Conservation (phyloP, 2,888 invertebrate species). For the Serrognathus titanus region DNA sequence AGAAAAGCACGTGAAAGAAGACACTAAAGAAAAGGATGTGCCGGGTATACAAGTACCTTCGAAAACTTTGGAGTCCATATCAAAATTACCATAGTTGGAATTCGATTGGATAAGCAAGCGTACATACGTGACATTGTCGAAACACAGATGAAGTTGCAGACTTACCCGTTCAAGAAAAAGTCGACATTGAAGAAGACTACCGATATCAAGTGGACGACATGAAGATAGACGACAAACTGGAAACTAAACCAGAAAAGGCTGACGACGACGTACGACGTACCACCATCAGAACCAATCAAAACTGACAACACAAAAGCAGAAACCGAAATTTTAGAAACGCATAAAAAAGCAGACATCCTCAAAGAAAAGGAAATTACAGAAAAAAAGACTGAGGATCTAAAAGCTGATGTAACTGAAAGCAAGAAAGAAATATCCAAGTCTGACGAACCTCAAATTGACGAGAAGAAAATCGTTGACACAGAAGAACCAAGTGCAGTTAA, state of each 20-base stretch:
- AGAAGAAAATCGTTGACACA: not conserved
- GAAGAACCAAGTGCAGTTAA: not conserved
- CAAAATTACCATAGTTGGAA: constrained; percentile 51
- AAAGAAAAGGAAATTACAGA: not conserved
- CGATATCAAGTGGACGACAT: constrained; percentile 49
- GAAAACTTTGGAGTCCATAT: constrained; percentile 50
- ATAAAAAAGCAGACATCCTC: too few relatives aligned
- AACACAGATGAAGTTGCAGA: constrained; percentile 91
- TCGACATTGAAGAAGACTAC: constrained; percentile 60
- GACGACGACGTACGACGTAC: constrained; percentile 14
- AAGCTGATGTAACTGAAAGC: not conserved
- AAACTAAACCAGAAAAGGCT: constrained; percentile 20
- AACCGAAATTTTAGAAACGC: not conserved
- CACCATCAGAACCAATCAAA: constrained; percentile 8
- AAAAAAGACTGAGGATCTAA: not conserved
- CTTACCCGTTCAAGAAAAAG: constrained; percentile 85
- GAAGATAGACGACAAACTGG: constrained; percentile 12
- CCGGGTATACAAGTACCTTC: constrained; percentile 48
- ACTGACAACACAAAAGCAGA: not conserved
- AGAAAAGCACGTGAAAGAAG: constrained; percentile 73
- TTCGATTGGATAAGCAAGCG: constrained; percentile 59
- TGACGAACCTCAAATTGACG: not conserved
- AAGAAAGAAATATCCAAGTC: not conserved
- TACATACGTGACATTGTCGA: constrained; percentile 79
- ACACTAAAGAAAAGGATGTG: constrained; percentile 69